Percentiles rank a stretch among this genome's conserved stretches.
Conservation (phyloP, 2,797 vertebrate species). For the Artibeus lituratus region DNA sequence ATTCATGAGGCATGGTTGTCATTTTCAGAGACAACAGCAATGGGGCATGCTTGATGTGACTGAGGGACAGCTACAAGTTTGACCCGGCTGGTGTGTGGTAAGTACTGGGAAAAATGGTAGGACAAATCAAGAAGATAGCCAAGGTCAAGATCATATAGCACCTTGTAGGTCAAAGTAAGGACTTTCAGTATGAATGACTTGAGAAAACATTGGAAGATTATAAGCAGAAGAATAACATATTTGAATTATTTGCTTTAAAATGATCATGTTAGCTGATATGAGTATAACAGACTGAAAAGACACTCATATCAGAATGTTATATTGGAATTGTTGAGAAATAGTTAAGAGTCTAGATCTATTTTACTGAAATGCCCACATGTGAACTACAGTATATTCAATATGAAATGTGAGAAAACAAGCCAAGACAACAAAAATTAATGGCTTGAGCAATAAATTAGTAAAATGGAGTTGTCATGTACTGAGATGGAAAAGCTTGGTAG, state of each 20-base stretch:
- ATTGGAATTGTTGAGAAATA: neutral
- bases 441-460: neutral
- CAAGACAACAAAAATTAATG: neutral
- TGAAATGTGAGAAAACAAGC: neutral
- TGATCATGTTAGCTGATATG: neutral
- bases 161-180: neutral
- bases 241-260: neutral
- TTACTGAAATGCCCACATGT: neutral
- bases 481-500: neutral
- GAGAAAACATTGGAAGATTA: neutral
- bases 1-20: neutral
- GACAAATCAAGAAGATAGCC: neutral
- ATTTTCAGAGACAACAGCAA: neutral
- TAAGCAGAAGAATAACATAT: neutral
- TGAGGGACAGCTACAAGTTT: neutral
- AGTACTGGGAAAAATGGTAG: neutral
- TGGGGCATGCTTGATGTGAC: neutral
- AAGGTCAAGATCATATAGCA: neutral
- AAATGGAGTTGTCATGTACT: neutral
- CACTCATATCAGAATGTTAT: neutral
- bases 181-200: neutral
- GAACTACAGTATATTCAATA: neutral
- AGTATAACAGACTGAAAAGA: neutral
- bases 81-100: neutral
- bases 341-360: neutral